phyloP scores from a whole-genome alignment of 2,113 vertebrate genomes.

The Phylloscopus trochiloides region DNA sequence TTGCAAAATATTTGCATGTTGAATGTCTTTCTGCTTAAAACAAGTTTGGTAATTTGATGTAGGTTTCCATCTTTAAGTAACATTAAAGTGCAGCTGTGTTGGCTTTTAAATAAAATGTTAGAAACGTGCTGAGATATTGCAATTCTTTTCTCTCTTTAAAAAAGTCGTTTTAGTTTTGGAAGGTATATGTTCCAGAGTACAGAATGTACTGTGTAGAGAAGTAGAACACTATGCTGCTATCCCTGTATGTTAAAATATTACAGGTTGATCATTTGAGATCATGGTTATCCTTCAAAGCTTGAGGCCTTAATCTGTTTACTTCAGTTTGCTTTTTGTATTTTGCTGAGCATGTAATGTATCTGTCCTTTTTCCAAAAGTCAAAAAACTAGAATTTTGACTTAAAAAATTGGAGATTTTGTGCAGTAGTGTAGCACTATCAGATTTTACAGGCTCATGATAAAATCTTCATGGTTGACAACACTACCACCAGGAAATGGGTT shows the following conservation, averaged over 20 bases:
- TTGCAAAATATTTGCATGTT: slow-evolving; percentile 24
- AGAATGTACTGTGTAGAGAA: not conserved
- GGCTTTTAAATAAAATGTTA: not conserved
- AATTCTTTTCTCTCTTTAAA: not conserved
- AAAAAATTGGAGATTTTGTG: not conserved
- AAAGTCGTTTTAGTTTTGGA: not conserved
- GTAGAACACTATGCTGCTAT: not conserved
- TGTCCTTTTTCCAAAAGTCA: not conserved
- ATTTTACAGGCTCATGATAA: not conserved
- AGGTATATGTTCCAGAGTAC: not conserved
- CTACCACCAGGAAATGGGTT: not conserved
- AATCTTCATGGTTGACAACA: not conserved
- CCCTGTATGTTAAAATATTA: not conserved
- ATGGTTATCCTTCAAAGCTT: not conserved
- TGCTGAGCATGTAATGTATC: not conserved
- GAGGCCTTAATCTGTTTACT: not conserved
- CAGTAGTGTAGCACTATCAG: not conserved
- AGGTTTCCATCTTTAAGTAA: slow-evolving; percentile 21
- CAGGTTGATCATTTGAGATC: not conserved
- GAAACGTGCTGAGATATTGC: not conserved
- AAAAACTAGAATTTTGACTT: not conserved
- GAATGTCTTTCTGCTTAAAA: slow-evolving; percentile 23
- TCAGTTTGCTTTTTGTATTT: not conserved
- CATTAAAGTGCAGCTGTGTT: not conserved
- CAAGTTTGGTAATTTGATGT: not conserved